These are phyloP conservation scores for Bettongia penicillata DNA, from an alignment of 2,113 vertebrate species.

Conservation along the genomic window DNA sequence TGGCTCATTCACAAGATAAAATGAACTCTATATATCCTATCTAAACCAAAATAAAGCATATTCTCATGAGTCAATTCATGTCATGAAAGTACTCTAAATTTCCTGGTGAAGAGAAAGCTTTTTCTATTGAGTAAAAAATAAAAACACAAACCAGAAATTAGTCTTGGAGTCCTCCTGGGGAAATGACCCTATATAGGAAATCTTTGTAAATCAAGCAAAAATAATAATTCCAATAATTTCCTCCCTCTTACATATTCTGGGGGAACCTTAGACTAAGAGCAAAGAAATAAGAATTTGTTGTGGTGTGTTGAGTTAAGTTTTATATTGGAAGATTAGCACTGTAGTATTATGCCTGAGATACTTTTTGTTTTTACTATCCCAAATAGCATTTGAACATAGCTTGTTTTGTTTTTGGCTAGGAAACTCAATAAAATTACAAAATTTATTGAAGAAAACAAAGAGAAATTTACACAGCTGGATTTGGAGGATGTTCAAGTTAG, in stretches of 20 bases:
- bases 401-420: conserved; percentile 78
- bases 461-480: conserved; percentile 95
- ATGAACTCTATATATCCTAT: neutral
- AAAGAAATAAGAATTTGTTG: neutral
- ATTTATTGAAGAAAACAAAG: conserved; percentile 92
- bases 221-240: neutral
- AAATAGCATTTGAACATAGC: conserved; percentile 40
- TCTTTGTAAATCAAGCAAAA: neutral
- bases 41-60: neutral
- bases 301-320: neutral
- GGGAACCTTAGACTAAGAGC: neutral
- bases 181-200: neutral
- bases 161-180: neutral
- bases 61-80: neutral
- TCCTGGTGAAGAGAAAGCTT: neutral
- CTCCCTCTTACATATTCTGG: neutral
- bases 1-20: neutral
- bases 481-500: conserved; percentile 95
- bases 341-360: neutral
- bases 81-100: neutral
- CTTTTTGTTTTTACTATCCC: neutral
- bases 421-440: conserved; percentile 91
- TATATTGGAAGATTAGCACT: neutral
- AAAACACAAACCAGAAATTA: neutral
- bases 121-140: neutral